These are phyloP conservation scores for Isurus oxyrinchus DNA, from an alignment of 2,113 vertebrate species.

Conservation along the genomic window DNA sequence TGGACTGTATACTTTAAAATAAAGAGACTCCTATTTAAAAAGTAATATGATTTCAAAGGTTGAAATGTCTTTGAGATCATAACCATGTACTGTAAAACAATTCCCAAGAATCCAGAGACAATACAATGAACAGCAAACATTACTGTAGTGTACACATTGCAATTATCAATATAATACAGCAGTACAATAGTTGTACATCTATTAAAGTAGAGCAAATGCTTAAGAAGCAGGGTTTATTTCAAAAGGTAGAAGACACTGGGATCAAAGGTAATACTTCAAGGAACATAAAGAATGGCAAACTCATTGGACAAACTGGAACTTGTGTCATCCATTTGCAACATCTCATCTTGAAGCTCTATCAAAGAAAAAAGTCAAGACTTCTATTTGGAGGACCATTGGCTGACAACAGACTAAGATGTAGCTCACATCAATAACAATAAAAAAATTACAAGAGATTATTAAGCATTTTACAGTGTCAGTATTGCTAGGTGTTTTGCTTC, in stretches of 20 bases:
- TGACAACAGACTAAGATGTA: neutral
- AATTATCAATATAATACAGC: too few relatives aligned
- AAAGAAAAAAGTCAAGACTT: neutral
- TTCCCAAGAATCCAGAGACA: neutral
- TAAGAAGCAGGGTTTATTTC: neutral
- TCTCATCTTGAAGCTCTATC: neutral
- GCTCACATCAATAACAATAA: neutral
- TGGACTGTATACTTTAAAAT: neutral
- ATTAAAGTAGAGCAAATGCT: too few relatives aligned
- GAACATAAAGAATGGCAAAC: neutral
- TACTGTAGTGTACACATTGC: neutral
- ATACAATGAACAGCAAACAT: neutral
- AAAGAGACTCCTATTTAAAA: neutral
- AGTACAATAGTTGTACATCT: too few relatives aligned
- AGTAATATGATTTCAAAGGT: neutral
- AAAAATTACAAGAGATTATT: too few relatives aligned
- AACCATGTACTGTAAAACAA: neutral
- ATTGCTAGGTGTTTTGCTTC: neutral
- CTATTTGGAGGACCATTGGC: neutral
- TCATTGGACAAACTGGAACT: neutral
- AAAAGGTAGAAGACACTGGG: neutral
- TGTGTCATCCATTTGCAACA: neutral
- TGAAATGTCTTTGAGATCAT: neutral
- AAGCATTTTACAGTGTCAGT: neutral
- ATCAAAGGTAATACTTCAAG: neutral